Evolutionary conservation across 2,113 vertebrate genomes (phyloP).

Genomic region (Ancistrus triradiatus): DNA sequence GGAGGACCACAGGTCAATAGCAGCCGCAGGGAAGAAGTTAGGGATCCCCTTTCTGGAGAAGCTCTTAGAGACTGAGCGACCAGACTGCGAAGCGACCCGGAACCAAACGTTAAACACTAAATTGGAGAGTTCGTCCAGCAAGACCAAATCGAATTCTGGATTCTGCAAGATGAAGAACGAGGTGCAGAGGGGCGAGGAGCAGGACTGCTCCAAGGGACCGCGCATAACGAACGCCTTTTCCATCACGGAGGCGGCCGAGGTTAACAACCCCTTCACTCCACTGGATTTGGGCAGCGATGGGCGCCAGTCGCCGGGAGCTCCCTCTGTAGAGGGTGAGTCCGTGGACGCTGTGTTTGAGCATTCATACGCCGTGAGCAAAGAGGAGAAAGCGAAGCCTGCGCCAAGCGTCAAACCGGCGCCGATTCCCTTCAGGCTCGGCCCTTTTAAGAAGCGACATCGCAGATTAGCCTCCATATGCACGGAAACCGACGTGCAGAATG

Average conservation of each 20-base stretch:
- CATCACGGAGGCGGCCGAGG: constrained; percentile 85
- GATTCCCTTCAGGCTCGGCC: constrained; percentile 59
- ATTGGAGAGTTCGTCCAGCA: constrained; percentile 42
- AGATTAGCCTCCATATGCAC: constrained; percentile 45
- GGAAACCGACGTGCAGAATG: constrained; percentile 40
- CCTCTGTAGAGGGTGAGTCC: constrained; percentile 72
- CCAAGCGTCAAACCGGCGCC: constrained; percentile 51
- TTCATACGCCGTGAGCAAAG: constrained; percentile 83
- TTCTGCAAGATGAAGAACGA: constrained; percentile 58
- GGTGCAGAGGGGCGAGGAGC: constrained; percentile 73
- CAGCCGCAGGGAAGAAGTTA: constrained; percentile 87
- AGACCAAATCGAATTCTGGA: constrained; percentile 39
- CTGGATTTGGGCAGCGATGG: constrained; percentile 76
- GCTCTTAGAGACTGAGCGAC: constrained; percentile 60
- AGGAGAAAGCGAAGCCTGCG: constrained; percentile 45
- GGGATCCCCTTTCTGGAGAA: constrained; percentile 96
- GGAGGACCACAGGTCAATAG: constrained; percentile 78
- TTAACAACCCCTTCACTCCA: constrained; percentile 81
- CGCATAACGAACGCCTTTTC: constrained; percentile 98
- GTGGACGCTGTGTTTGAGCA: constrained; percentile 85
- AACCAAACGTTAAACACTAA: constrained; percentile 27
- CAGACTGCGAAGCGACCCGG: constrained; percentile 31
- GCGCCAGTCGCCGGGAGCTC: constrained; percentile 67
- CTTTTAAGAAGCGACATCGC: constrained; percentile 72
- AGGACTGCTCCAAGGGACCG: constrained; percentile 79